phyloP scores from a whole-genome alignment of 2,113 vertebrate species.

The Anarhynchus alexandrinus region DNA sequence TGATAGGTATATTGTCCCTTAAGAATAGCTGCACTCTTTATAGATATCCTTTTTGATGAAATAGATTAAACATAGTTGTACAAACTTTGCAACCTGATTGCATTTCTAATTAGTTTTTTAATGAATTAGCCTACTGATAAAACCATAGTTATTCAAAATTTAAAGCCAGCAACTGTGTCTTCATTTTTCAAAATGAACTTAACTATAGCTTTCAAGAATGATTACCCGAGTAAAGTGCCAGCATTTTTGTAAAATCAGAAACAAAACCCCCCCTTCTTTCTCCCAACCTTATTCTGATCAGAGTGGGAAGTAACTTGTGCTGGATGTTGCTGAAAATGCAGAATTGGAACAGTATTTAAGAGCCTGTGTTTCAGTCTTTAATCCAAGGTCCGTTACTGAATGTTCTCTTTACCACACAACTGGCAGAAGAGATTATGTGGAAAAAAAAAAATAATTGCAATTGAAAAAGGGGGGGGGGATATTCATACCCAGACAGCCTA shows the following conservation, averaged over 20 bases:
- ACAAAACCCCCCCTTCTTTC: background rate
- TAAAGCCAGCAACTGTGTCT: background rate
- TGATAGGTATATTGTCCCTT: slow-evolving; percentile 43
- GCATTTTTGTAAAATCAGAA: background rate
- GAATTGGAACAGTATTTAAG: background rate
- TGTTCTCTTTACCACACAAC: background rate
- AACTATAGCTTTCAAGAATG: background rate
- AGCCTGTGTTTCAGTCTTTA: background rate
- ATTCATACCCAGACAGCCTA: background rate
- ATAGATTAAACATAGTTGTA: slow-evolving; percentile 47
- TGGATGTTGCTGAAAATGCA: background rate
- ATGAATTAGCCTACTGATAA: slow-evolving; percentile 30
- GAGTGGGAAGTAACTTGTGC: background rate
- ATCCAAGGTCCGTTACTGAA: background rate
- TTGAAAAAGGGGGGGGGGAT: background rate
- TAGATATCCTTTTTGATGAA: slow-evolving; percentile 43
- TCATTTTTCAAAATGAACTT: slow-evolving; percentile 13
- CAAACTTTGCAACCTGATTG: slow-evolving; percentile 58
- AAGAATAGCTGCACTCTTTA: slow-evolving; percentile 35
- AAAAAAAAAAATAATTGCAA: background rate
- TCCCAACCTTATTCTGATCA: background rate
- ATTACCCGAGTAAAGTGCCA: background rate
- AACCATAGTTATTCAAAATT: background rate
- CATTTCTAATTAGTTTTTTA: slow-evolving; percentile 62
- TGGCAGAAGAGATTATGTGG: background rate